Evolutionary conservation across 2,113 vertebrate species (phyloP).

Genomic region (Acanthisitta chloris): DNA sequence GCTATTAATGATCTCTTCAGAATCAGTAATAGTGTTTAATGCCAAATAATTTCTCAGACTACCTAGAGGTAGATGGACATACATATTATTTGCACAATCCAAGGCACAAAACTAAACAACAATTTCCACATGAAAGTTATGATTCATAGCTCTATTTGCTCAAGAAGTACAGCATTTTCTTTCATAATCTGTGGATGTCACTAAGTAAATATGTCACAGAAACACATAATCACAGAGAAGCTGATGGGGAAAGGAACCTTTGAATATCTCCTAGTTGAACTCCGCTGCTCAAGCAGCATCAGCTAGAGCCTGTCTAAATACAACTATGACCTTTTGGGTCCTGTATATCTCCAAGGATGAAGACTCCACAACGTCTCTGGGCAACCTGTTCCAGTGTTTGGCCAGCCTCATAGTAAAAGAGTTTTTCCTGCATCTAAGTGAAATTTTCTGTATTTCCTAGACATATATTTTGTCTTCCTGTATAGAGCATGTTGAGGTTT

Average conservation of each 20-base stretch:
- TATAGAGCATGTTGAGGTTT: background rate
- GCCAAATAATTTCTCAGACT: background rate
- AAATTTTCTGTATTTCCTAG: background rate
- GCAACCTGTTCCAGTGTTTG: background rate
- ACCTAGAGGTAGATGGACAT: background rate
- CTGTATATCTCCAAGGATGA: background rate
- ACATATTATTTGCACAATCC: background rate
- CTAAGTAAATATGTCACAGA: background rate
- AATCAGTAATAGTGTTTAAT: background rate
- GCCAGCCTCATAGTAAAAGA: background rate
- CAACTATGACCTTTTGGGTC: background rate
- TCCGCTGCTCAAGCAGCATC: background rate
- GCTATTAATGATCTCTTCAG: background rate
- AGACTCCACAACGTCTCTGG: background rate
- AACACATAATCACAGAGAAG: background rate
- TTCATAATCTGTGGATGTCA: background rate
- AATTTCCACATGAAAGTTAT: background rate
- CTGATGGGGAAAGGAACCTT: background rate
- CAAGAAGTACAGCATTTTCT: background rate
- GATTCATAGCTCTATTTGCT: background rate
- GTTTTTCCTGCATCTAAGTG: background rate
- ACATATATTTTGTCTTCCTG: background rate
- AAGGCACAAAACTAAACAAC: background rate
- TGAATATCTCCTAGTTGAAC: background rate
- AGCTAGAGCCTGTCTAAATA: background rate